Percentiles rank a stretch among this genome's conserved stretches.
Conservation (phyloP, 2,888 invertebrate genomes). For the Galeopsomyia nigrocyanea region DNA sequence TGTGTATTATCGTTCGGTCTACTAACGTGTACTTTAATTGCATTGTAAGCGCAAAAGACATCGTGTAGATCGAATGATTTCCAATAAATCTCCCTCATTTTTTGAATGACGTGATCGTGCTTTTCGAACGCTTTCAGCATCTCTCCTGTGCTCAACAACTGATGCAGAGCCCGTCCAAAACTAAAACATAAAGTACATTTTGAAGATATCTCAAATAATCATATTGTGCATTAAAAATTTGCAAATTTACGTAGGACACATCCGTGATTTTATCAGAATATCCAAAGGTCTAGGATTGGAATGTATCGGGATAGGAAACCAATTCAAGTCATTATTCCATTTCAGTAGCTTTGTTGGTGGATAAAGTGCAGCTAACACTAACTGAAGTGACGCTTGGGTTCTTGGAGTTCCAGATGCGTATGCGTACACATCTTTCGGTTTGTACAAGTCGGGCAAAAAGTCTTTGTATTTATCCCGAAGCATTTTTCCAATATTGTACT, state of each 20-base stretch:
- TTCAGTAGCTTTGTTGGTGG: slow-evolving; percentile 44
- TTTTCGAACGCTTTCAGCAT: not conserved
- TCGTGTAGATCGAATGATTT: slow-evolving; percentile 7
- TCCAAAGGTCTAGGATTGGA: slow-evolving; percentile 53
- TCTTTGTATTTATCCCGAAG: slow-evolving; percentile 51
- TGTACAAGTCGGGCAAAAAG: slow-evolving; percentile 52
- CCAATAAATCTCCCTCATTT: slow-evolving; percentile 12
- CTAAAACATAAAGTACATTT: too few species aligned
- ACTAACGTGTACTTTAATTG: slow-evolving; percentile 20
- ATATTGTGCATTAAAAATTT: not conserved
- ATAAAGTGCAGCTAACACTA: slow-evolving; percentile 55
- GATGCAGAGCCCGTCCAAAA: not conserved
- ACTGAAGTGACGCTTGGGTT: slow-evolving; percentile 55
- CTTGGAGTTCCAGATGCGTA: slow-evolving; percentile 51
- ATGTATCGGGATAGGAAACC: slow-evolving; percentile 52
- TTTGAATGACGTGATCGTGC: not conserved
- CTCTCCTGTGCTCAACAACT: slow-evolving; percentile 19
- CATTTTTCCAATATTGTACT: slow-evolving; percentile 53
- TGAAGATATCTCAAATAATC: too few species aligned
- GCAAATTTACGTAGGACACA: slow-evolving; percentile 49
- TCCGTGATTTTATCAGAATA: slow-evolving; percentile 46
- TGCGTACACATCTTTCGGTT: slow-evolving; percentile 50
- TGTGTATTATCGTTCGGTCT: not conserved
- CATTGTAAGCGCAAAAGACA: slow-evolving; percentile 23
- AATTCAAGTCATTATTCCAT: slow-evolving; percentile 52